Conservation (phyloP, 2,888 invertebrate genomes). For the Torymus tubicola region DNA sequence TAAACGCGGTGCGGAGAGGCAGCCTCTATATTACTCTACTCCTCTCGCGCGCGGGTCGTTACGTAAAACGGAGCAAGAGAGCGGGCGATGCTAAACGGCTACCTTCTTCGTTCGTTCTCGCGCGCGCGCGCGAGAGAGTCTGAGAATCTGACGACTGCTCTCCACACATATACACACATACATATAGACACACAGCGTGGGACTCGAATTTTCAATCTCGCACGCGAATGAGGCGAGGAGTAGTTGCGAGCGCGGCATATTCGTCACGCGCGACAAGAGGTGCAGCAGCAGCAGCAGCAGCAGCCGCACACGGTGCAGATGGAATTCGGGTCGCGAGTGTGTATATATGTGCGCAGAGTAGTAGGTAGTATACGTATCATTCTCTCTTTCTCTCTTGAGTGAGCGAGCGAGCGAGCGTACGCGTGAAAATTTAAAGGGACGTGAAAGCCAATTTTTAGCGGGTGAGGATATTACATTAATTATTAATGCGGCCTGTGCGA, state of each 20-base stretch:
- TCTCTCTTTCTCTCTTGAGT: neutral
- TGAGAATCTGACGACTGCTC: slow-evolving; percentile 67
- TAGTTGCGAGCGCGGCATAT: slow-evolving; percentile 49
- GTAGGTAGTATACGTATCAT: neutral
- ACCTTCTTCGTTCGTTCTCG: neutral
- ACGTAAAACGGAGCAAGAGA: slow-evolving; percentile 68
- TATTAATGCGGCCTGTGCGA: slow-evolving; percentile 6
- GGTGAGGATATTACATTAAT: slow-evolving; percentile 9
- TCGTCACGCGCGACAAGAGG: slow-evolving; percentile 64
- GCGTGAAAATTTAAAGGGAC: slow-evolving; percentile 5
- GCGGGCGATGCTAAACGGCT: slow-evolving; percentile 61
- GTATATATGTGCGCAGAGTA: neutral
- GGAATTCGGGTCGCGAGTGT: slow-evolving; percentile 71
- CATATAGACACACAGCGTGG: slow-evolving; percentile 61
- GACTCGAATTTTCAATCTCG: slow-evolving; percentile 68
- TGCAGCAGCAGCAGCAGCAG: slow-evolving; percentile 10
- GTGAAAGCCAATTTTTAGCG: slow-evolving; percentile 15
- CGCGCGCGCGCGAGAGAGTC: neutral
- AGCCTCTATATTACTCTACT: slow-evolving; percentile 24
- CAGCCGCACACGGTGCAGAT: slow-evolving; percentile 34
- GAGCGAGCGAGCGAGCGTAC: no score
- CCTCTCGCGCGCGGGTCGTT: slow-evolving; percentile 61
- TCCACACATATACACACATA: slow-evolving; percentile 45
- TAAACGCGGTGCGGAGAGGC: slow-evolving; percentile 61
- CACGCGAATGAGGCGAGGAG: slow-evolving; percentile 64